Evolutionary conservation across 37 sponge, comb jelly and placozoan genomes (phyloP).

Genomic region (Beroe ovata): DNA sequence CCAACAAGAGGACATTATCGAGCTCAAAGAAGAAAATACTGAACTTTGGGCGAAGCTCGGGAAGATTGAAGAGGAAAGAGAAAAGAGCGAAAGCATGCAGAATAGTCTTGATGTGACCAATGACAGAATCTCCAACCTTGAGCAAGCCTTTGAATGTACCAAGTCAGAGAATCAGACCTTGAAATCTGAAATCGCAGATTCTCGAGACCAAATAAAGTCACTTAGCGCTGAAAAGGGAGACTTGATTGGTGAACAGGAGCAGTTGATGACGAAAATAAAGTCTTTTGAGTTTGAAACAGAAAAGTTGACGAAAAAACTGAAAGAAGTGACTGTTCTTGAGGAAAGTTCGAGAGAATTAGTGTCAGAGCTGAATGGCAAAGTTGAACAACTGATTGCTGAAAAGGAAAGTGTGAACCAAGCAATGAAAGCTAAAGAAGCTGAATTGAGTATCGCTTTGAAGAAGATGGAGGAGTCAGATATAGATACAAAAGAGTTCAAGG

Average conservation of each 20-base stretch:
- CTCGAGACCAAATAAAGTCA: neutral
- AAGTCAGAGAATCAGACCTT: neutral
- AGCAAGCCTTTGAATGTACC: neutral
- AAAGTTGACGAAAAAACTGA: neutral
- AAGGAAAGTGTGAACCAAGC: neutral
- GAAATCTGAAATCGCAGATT: neutral
- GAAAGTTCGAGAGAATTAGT: neutral
- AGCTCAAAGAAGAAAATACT: slow-evolving; percentile 8
- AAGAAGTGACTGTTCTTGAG: neutral
- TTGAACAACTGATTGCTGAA: neutral
- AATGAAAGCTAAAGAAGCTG: slow-evolving; percentile 19
- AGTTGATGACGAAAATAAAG: neutral
- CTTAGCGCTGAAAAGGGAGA: neutral
- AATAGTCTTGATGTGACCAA: neutral
- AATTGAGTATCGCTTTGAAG: neutral
- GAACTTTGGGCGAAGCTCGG: neutral
- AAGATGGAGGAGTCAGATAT: slow-evolving; percentile 54
- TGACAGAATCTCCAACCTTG: neutral
- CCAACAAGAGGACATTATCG: neutral
- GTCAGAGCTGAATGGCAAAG: neutral
- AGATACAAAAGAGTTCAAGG: slow-evolving; percentile 13
- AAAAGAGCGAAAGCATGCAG: neutral
- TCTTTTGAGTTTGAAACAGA: neutral
- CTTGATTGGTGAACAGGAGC: neutral
- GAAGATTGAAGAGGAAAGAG: neutral